Evolutionary conservation across 2,888 invertebrate genomes (phyloP), one percentile per base, ranked within the genome.

Genomic region (Aphidoletes aphidimyza): DNA sequence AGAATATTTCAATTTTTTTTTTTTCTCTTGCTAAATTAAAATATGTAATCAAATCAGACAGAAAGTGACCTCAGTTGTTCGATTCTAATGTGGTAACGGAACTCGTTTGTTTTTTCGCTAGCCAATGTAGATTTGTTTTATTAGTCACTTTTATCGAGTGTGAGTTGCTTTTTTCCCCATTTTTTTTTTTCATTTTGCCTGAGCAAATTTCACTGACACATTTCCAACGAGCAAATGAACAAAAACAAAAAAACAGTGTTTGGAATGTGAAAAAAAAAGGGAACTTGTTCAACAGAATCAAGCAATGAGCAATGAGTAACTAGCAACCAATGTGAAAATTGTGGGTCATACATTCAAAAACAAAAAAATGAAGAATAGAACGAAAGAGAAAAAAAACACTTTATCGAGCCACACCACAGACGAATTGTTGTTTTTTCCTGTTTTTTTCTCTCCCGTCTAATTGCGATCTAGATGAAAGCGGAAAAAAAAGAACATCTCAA

Each of bases 191-290:
- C n/a, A n/a, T n/a, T n/a, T n/a, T n/a, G n/a, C n/a, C n/a, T n/a
- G n/a, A n/a, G n/a, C n/a, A 54, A 54, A 54, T 54, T 54, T 54
- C 54, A 54, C 54, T 54, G 54, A 54, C 54, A 54, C 22, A 54
- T 22, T 54, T 54, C 54, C 5, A 11, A 39, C 6, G 39, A 5
- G 39, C 39, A 11, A 39, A n/a, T n/a, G 39, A 39, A 39, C 11
- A 11, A 39, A 39, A 8, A 39, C 39, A 39, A 8, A n/a, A n/a
- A n/a, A n/a, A n/a, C n/a, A n/a, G n/a, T n/a, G n/a, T n/a, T n/a
- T n/a, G n/a, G n/a, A n/a, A n/a, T n/a, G n/a, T n/a, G n/a, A n/a
- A n/a, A n/a, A n/a, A n/a, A n/a, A n/a, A n/a, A n/a, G n/a, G n/a
- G n/a, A n/a, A n/a, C n/a, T n/a, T n/a, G n/a, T n/a, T n/a, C n/a